These are phyloP conservation scores for Sylvietta virens DNA, from an alignment of 2,113 vertebrate species.

Conservation along the genomic window DNA sequence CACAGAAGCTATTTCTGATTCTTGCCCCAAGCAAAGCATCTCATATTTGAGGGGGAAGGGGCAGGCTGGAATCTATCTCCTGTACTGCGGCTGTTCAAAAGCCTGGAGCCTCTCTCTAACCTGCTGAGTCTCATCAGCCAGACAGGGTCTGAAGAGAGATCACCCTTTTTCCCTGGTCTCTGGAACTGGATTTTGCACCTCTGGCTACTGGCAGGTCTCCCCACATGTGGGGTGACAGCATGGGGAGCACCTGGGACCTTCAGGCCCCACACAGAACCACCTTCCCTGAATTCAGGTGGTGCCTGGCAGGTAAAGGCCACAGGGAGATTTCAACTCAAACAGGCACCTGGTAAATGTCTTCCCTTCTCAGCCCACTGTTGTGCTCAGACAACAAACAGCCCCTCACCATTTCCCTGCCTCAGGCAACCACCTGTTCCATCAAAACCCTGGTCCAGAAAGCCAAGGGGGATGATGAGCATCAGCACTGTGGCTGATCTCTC, in stretches of 20 bases:
- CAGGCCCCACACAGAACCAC: not conserved
- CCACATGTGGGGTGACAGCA: fast-evolving
- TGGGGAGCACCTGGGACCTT: not conserved
- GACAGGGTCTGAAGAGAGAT: not conserved
- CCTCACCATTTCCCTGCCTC: not conserved
- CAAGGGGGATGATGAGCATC: not conserved
- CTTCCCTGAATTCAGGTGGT: not conserved
- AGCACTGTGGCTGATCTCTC: not conserved
- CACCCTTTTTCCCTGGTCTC: not conserved
- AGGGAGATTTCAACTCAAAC: not conserved
- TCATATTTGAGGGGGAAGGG: not conserved
- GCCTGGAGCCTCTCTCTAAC: not conserved
- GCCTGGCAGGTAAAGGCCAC: not conserved
- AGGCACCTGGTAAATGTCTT: not conserved
- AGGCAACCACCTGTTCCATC: constrained; percentile 11
- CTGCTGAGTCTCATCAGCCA: constrained; percentile 15
- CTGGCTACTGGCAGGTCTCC: not conserved
- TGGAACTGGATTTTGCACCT: not conserved
- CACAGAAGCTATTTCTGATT: constrained; percentile 18
- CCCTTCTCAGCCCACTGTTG: not conserved
- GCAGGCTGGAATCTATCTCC: not conserved
- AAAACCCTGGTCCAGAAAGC: not conserved
- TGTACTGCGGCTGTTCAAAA: not conserved
- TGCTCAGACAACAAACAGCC: not conserved
- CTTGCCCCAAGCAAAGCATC: constrained; percentile 22